Base-by-base conservation (phyloP, 2,797 vertebrate species). In the Sebastes vulpes region DNA sequence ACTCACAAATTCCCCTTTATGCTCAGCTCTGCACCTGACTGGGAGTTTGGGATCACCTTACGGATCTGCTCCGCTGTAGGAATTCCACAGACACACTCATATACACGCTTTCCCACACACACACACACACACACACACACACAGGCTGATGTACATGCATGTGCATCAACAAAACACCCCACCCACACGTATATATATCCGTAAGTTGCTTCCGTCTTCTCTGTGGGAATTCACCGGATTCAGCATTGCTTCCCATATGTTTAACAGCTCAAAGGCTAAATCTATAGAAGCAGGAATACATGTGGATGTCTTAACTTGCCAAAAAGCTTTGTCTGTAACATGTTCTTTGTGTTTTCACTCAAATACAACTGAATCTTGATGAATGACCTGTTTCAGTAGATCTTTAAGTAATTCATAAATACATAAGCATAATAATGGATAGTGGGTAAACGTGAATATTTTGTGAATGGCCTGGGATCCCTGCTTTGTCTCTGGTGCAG, bases 1-100 rank as follows among this genome's bases (percentile, higher is more conserved):
- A 82, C 84, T 85, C 86, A 95, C 94, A 95, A 92, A 92, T 94
- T 92, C 90, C 89, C 92, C 91, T 94, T 93, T 93, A 92, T 93
- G 84, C 91, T 91, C 84, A 79, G 90, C 85, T 77, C 91, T 79
- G 90, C 95, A 96, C 94, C 95, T 96, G 94, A 96, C 94, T 84
- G 91, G 90, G 90, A 93, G 79, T 93, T 93, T 82, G 88, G 93
- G 94, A 93, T 96, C 93, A 91, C 90, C 89, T 94, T 91, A 94
- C 92, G 72, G 90, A 92, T 87, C 74, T 80, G 85, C 91, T 90
- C 80, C 9, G 76, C 86, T 58, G 54, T 75, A 85, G 78, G 77
- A 92, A 94, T 93, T 91, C 88, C 86, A 54, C 86, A 60, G 84
- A 87, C 88, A 78, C 75, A 53, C 76, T 77, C 71, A 73, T 72